phyloP scores from a whole-genome alignment of 2,113 vertebrate genomes.

The Cathartes aura region DNA sequence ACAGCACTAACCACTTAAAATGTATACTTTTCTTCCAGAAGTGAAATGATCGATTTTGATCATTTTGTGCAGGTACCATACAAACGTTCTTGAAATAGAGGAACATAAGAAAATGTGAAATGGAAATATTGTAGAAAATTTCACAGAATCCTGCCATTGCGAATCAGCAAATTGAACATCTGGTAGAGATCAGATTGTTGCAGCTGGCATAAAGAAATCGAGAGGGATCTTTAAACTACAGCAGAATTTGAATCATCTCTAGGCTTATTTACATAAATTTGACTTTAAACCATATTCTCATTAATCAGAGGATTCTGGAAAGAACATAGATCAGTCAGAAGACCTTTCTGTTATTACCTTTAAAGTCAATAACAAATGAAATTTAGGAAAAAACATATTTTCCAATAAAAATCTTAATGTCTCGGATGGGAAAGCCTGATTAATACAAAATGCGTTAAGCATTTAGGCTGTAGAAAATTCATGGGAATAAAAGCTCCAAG shows the following conservation, averaged over 20 bases:
- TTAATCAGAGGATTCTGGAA: background rate
- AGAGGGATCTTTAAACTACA: background rate
- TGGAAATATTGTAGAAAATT: background rate
- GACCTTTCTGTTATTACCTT: background rate
- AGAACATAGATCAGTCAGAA: background rate
- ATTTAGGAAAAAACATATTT: background rate
- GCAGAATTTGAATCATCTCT: background rate
- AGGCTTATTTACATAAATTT: background rate
- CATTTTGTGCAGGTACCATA: background rate
- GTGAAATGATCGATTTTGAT: background rate
- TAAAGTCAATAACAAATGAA: background rate
- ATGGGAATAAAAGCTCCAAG: background rate
- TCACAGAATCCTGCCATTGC: background rate
- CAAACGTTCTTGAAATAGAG: background rate
- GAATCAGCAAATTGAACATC: background rate
- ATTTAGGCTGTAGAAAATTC: background rate
- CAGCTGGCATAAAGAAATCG: background rate
- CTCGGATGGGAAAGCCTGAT: background rate
- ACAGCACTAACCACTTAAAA: background rate
- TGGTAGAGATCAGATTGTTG: background rate
- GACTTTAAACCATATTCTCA: background rate
- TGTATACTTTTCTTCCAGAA: background rate
- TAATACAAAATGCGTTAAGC: background rate
- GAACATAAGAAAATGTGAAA: background rate
- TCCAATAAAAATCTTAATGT: background rate